phyloP scores from a whole-genome alignment of 1,140 invertebrate genomes.

The Penaeus indicus region DNA sequence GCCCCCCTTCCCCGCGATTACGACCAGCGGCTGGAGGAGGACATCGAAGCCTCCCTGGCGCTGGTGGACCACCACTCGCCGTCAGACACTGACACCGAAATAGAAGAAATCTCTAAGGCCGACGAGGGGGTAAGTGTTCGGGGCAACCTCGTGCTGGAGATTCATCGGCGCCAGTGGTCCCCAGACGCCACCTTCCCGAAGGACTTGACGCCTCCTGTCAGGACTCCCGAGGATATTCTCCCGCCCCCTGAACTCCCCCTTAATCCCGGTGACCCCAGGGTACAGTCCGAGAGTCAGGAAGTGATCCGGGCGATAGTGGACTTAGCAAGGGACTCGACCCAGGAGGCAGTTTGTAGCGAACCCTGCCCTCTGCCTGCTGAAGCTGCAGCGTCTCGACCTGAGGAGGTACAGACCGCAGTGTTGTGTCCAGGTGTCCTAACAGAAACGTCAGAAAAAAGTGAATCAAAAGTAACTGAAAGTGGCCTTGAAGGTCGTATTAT shows the following conservation, averaged over 20 bases:
- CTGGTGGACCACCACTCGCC: too few relatives aligned
- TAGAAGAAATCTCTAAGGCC: not conserved
- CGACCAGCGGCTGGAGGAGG: slow-evolving; percentile 49
- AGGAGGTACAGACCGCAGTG: too few relatives aligned
- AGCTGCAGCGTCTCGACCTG: too few relatives aligned
- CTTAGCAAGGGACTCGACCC: slow-evolving; percentile 28
- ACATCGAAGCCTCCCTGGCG: too few relatives aligned
- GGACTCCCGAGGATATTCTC: not conserved
- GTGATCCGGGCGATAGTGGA: slow-evolving; percentile 48
- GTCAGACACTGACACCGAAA: not conserved
- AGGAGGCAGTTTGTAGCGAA: not conserved
- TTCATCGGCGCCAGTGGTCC: slow-evolving; percentile 37
- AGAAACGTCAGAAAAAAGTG: too few relatives aligned
- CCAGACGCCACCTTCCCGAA: slow-evolving; percentile 36
- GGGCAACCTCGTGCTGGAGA: slow-evolving; percentile 41
- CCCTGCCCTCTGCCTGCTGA: too few relatives aligned
- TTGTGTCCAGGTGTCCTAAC: too few relatives aligned
- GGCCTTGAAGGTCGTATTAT: too few relatives aligned
- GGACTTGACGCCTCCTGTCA: slow-evolving; percentile 2
- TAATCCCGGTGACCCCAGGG: slow-evolving; percentile 38
- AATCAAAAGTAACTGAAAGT: too few relatives aligned
- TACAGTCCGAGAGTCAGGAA: slow-evolving; percentile 50
- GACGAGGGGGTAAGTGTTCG: slow-evolving; percentile 11
- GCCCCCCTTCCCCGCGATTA: slow-evolving; percentile 1
- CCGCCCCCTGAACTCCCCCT: not conserved